Base-by-base conservation (phyloP, 2,797 vertebrate genomes). In the Mastacembelus armatus region DNA sequence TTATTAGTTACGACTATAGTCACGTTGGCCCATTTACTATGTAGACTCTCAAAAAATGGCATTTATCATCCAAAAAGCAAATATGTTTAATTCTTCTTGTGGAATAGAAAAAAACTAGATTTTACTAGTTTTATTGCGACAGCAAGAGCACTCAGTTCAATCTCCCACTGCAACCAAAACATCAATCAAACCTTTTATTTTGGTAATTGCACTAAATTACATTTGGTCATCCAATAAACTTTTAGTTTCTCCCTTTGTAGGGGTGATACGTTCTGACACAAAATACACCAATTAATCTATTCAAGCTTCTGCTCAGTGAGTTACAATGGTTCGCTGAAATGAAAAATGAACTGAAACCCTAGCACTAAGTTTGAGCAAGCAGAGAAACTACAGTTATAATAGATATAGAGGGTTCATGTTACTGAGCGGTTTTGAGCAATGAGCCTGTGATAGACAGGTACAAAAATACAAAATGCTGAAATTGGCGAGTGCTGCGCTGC, bases 381-480 rank as follows among this genome's bases (percentile, higher is more conserved):
- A 4, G 2, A 27, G 10, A 7, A 11, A 18, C n/a, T 38, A n/a
- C 14, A 49, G 48, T 59, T 50, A 65, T 52, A 38, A 35, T 32
- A 64, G 40, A 70, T 68, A 26, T 50, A 40, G 2, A 52, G n/a
- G 33, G 57, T 26, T 61, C 35, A 24, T 62, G 47, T 52, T 50
- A 45, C 57, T 32, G 12, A 74, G 49, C 6, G 0, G 33, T 21
- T 48, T 54, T 43, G 48, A 47, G 65, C 63, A 74, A 62, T 59
- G 65, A 55, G 43, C 12, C 11, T 55, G 32, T 74, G 63, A 78
- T 27, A 61, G 63, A 47, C 66, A 72, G 73, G 60, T 66, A 68
- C 59, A 63, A 72, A 85, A 78, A 79, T 68, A 75, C 14, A 60
- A 83, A 84, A 64, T 38, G 61, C 57, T 76, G 66, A 75, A 67